Conservation (phyloP, 2,113 vertebrate genomes). For the Natator depressus region DNA sequence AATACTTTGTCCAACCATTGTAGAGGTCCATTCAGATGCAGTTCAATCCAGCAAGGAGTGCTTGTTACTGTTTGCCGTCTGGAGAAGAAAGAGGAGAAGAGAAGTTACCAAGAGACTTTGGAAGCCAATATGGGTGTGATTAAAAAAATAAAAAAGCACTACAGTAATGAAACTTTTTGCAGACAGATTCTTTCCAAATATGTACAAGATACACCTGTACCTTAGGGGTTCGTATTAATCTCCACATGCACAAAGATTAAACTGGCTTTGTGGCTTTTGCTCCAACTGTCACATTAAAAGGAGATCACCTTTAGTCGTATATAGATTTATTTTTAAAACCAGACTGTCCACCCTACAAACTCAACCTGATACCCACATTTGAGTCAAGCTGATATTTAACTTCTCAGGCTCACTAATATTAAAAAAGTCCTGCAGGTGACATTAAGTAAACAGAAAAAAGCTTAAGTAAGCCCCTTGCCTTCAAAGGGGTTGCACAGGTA, state of each 20-base stretch:
- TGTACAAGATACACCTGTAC: neutral
- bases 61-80: constrained; percentile 98
- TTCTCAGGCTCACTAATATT: neutral
- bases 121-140: neutral
- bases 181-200: neutral
- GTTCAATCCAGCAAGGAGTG: constrained; percentile 99
- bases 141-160: neutral
- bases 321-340: neutral
- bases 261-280: neutral
- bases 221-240: neutral
- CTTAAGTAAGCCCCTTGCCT: neutral
- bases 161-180: neutral
- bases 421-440: fast-evolving
- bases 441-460: neutral
- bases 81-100: neutral
- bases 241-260: fast-evolving
- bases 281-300: neutral
- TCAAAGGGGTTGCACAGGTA: neutral
- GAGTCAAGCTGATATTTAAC: neutral
- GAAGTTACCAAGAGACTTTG: neutral
- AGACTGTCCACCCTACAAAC: neutral
- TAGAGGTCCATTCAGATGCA: constrained; percentile 97
- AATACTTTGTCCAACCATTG: constrained; percentile 99
- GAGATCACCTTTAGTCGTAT: neutral
- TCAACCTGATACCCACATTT: neutral